Evolutionary conservation across 2,888 invertebrate genomes (phyloP), one percentile per base, ranked within the genome.

Genomic region (Pheosia tremula): DNA sequence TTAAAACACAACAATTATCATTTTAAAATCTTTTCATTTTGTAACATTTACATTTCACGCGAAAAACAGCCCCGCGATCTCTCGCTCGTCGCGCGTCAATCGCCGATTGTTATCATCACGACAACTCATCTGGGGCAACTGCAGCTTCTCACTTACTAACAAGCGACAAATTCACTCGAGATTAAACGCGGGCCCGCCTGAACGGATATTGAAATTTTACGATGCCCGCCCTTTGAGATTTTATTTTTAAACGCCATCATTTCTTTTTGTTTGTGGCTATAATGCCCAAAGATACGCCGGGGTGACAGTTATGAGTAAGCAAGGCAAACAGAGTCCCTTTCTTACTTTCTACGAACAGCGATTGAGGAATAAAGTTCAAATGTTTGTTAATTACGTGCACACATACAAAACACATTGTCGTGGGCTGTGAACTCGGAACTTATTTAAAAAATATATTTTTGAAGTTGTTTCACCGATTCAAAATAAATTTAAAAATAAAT

Each of bases 171-270:
- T 84, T 83, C 77, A 79, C 74, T 75, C 66, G 72, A 85, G 84
- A 87, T 86, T 81, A 84, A 83, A 87, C 79, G 77, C 79, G 76
- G 74, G 68, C 78, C 76, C 72, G 71, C 59, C 66, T 71, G 72
- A 79, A 81, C 83, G 85, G 85, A 85, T 85, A 87, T 86, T 85
- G 84, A 85, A 82, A 84, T 86, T 84, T 87, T 81, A 85, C 84
- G 81, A 85, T 76, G 68, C 68, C 67, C 66, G 68, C 72, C 74
- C 81, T 79, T 81, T 72, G 59, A 77, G 72, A 75, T 64, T 79
- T 79, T 80, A 82, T 84, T 84, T 83, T 78, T 69, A 77, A 74
- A 74, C 68, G 63, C 57, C 56, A 59, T 56, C 63, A 61, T 61
- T 58, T 68, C 69, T 72, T 75, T 74, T 72, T 74, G 75, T 77